Evolutionary conservation across 2,113 vertebrate species (phyloP), one percentile per base, ranked within the genome.

Genomic region (Nycticebus coucang): DNA sequence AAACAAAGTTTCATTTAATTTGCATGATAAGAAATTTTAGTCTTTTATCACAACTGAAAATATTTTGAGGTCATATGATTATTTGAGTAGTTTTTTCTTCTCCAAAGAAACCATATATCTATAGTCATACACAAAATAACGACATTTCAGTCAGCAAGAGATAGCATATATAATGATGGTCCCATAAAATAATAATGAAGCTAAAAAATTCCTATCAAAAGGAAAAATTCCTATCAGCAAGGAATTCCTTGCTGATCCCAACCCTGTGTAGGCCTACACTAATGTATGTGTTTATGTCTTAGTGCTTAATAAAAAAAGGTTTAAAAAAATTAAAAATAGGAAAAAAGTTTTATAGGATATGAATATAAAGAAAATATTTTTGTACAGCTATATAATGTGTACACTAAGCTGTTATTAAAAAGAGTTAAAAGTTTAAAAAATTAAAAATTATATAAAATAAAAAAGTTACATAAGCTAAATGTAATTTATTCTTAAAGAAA

Each of bases 21-120:
- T 90, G 50, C 35, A 55, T 50, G 30, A 79, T 75, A 91, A 95
- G 18, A 93, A 87, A 81, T 55, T 74, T 93, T 86, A 82, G 68
- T 80, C 35, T 92, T 74, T 68, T 41, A 89, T 19, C 14, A 45
- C 28, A 45, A 62, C 79, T 87, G 53, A 93, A 95, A 91, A 55
- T 95, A 30, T 87, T 66, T n/a, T 55, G 18, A 59, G 15, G 37
- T 74, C 41, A 81, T 22, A 66, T 1, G 26, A 22, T 45, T 45
- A 92, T 77, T 69, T 62, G 84, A 2, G 17, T 71, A 30, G 71
- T 45, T 93, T 93, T 57, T 18, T 60, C 80, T 75, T 71, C 37
- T 78, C 68, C 87, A 89, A 87, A 95, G 53, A 86, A 14, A 97
- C 21, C 18, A 66, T 2, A 14, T 69, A 45, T 22, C 50, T 74